These are phyloP conservation scores for Zosterops hypoxanthus DNA, from an alignment of 2,113 vertebrate species.

Conservation along the genomic window DNA sequence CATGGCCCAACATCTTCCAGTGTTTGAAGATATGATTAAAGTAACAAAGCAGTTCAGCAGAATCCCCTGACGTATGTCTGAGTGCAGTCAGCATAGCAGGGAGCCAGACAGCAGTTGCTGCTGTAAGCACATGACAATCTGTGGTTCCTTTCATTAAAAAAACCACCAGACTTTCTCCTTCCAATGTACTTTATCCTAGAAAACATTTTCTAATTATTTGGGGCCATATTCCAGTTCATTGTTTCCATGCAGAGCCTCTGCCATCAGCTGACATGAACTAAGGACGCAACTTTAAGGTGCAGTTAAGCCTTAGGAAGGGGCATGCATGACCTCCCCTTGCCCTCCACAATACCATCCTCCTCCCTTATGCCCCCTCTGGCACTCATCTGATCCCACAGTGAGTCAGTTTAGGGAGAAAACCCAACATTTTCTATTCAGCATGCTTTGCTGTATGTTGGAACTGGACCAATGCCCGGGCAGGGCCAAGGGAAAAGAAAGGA, in stretches of 20 bases:
- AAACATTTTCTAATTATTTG: neutral
- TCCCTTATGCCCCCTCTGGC: neutral
- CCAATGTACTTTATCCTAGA: neutral
- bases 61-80: neutral
- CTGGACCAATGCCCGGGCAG: neutral
- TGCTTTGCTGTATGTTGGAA: neutral
- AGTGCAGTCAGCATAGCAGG: neutral
- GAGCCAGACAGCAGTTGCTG: neutral
- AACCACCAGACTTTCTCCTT: neutral
- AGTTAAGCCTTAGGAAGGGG: neutral
- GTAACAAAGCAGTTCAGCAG: neutral
- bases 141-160: neutral
- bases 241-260: neutral
- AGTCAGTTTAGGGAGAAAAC: neutral
- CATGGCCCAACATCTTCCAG: neutral
- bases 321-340: neutral
- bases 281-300: neutral
- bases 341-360: neutral
- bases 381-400: neutral
- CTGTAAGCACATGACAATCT: fast-evolving
- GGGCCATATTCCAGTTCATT: neutral
- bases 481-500: neutral
- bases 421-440: neutral
- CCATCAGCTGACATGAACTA: neutral
- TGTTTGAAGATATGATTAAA: neutral